phyloP scores from a whole-genome alignment of 2,797 vertebrate genomes.

The Takifugu ocellatus region DNA sequence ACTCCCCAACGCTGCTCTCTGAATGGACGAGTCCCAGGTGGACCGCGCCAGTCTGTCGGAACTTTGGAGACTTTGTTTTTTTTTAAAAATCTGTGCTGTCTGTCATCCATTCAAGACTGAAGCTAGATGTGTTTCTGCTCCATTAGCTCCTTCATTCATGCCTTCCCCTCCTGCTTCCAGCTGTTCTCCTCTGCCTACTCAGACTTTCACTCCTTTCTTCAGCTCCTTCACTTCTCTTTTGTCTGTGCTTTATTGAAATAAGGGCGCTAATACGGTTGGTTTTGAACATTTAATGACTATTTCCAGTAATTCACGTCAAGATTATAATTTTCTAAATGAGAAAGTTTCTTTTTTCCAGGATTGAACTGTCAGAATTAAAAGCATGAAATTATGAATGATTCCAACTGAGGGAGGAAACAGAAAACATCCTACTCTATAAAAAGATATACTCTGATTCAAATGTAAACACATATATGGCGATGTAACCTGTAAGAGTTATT shows the following conservation, averaged over 20 bases:
- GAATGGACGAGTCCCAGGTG: slow-evolving; percentile 37
- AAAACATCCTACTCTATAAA: neutral
- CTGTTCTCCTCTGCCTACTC: slow-evolving; percentile 37
- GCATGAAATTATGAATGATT: neutral
- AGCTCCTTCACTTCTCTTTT: slow-evolving; percentile 1
- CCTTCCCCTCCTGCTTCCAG: slow-evolving; percentile 31
- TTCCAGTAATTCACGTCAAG: neutral
- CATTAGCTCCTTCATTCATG: slow-evolving; percentile 44
- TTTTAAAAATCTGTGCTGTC: slow-evolving; percentile 7
- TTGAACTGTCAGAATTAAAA: neutral
- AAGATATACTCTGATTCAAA: too few species aligned
- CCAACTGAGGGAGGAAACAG: neutral
- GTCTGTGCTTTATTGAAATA: slow-evolving; percentile 8
- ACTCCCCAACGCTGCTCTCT: slow-evolving; percentile 14
- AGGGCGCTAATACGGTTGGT: slow-evolving; percentile 9
- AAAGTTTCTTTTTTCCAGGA: neutral
- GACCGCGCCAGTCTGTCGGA: slow-evolving; percentile 32
- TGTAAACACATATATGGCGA: too few species aligned
- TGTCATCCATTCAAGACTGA: slow-evolving; percentile 30
- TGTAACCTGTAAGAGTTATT: too few species aligned
- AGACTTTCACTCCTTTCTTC: slow-evolving; percentile 6
- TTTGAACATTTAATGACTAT: slow-evolving; percentile 5
- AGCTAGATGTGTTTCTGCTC: slow-evolving; percentile 51
- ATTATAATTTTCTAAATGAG: neutral
- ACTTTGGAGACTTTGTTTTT: slow-evolving; percentile 20